Percentiles rank a stretch among this genome's conserved stretches.
Evolutionary conservation across 2,113 vertebrate species (phyloP).

Genomic region (Vombatus ursinus): DNA sequence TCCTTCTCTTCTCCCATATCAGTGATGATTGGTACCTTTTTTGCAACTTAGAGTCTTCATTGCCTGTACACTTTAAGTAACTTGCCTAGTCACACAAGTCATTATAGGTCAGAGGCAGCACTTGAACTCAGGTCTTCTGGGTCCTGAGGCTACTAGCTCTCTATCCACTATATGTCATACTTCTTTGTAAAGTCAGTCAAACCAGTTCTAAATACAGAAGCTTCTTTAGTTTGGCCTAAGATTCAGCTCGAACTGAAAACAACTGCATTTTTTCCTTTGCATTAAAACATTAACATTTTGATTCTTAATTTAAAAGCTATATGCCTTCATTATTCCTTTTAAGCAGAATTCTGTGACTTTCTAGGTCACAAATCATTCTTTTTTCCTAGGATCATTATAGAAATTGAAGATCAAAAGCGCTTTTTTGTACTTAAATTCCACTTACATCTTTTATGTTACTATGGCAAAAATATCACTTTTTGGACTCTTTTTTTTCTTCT

Average conservation of each 20-base stretch:
- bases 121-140: neutral
- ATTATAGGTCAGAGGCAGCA: neutral
- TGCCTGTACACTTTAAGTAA: neutral
- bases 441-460: neutral
- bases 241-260: conserved; percentile 42
- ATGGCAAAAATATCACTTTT: neutral
- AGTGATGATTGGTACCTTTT: neutral
- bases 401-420: neutral
- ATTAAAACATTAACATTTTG: conserved; percentile 47
- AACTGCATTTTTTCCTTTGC: conserved; percentile 27
- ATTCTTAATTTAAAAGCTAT: conserved; percentile 49
- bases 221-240: neutral
- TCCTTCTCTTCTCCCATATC: too few species aligned
- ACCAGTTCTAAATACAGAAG: neutral
- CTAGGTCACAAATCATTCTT: conserved; percentile 33
- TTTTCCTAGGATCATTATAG: neutral
- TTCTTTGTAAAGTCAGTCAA: neutral
- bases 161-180: neutral
- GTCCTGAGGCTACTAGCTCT: neutral
- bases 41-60: neutral
- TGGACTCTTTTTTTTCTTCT: neutral
- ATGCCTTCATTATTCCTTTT: conserved; percentile 40
- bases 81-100: neutral
- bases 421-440: neutral
- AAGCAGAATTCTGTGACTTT: neutral